These are phyloP conservation scores for Sarcophaga carnaria DNA, from an alignment of 2,888 invertebrate genomes.

Conservation along the genomic window DNA sequence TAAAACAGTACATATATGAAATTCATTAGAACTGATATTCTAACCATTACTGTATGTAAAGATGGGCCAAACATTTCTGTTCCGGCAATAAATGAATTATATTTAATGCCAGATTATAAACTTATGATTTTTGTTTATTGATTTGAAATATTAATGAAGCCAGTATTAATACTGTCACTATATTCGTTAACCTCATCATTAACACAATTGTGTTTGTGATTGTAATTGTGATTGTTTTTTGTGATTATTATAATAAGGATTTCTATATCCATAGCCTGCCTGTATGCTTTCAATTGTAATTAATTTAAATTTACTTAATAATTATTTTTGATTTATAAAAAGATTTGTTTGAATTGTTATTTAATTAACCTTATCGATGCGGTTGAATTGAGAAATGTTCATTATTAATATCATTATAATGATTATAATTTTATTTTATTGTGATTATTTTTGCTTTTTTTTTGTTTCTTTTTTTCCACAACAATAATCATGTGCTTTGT, in stretches of 20 bases:
- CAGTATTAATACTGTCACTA: background rate
- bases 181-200: background rate
- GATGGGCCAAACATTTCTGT: too few relatives aligned
- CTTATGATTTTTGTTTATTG: background rate
- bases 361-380: conserved; percentile 33
- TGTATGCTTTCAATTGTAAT: background rate
- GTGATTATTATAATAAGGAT: too few relatives aligned
- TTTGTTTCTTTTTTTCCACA: background rate
- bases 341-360: conserved; percentile 21
- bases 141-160: background rate
- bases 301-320: conserved; percentile 24
- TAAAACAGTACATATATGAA: too few relatives aligned
- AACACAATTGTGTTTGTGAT: background rate
- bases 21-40: too few relatives aligned
- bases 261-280: background rate
- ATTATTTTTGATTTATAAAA: conserved; percentile 6
- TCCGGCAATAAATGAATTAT: too few relatives aligned
- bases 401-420: background rate
- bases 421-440: background rate
- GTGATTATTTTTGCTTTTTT: background rate
- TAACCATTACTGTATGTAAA: too few relatives aligned
- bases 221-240: background rate
- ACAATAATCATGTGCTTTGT: background rate
- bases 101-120: background rate
- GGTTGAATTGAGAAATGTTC: conserved; percentile 14